Conservation (phyloP, 2,888 invertebrate genomes). For the Latrodectus hesperus region DNA sequence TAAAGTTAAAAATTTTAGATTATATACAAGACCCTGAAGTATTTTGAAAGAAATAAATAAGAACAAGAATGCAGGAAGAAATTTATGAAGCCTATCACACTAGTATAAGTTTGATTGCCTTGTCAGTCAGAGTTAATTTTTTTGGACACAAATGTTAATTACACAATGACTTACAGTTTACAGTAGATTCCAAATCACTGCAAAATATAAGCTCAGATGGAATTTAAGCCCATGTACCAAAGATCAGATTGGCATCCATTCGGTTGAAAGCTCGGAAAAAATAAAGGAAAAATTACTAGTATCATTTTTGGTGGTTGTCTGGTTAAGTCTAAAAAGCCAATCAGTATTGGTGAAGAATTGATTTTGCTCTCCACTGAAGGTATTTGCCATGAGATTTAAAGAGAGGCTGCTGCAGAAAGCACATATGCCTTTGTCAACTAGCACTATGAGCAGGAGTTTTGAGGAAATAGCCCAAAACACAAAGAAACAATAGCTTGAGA, state of each 20-base stretch:
- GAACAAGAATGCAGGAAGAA: constrained; percentile 6
- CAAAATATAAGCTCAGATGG: too few species aligned
- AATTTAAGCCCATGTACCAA: too few species aligned
- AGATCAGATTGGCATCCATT: constrained; percentile 7
- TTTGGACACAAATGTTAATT: too few species aligned
- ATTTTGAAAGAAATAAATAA: background rate
- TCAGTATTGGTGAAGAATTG: constrained; percentile 33
- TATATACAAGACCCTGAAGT: background rate
- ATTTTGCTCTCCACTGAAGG: constrained; percentile 20
- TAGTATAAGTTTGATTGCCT: too few species aligned
- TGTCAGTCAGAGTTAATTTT: too few species aligned
- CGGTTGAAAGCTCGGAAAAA: constrained; percentile 1
- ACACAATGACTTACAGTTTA: too few species aligned
- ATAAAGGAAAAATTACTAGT: constrained; percentile 9
- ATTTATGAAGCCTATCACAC: too few species aligned
- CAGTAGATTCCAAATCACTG: too few species aligned
- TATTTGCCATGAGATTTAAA: background rate
- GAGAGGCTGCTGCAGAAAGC: constrained; percentile 7
- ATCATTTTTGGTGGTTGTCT: constrained; percentile 31
- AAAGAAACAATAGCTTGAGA: constrained; percentile 6
- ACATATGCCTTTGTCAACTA: constrained; percentile 9
- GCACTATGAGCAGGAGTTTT: background rate
- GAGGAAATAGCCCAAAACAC: constrained; percentile 14
- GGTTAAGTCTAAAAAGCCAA: constrained; percentile 49
- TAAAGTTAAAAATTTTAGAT: background rate